phyloP scores from a whole-genome alignment of 2,113 vertebrate genomes.

The Eurystomus gularis region DNA sequence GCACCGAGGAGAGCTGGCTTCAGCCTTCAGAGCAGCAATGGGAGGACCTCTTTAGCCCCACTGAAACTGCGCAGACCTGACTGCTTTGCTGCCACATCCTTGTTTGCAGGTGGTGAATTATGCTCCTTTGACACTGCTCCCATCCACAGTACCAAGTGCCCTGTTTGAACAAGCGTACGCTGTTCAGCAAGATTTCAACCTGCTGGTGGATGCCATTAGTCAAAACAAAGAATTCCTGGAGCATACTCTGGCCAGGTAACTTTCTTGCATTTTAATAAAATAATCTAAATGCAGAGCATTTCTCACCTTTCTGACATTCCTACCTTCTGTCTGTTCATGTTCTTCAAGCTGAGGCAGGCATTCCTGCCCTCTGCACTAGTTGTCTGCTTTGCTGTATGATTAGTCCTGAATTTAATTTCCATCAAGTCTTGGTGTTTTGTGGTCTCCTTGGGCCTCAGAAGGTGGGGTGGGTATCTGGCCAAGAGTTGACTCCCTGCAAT shows the following conservation, averaged over 20 bases:
- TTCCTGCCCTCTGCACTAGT: not conserved
- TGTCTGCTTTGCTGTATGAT: not conserved
- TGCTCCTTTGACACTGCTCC: conserved; percentile 90
- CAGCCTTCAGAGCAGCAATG: not conserved
- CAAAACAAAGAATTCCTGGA: conserved; percentile 84
- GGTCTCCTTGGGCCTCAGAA: not conserved
- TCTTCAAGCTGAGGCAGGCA: not conserved
- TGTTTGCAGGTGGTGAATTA: conserved; percentile 84
- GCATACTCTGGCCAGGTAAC: conserved; percentile 83
- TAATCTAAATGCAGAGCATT: not conserved
- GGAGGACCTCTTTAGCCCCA: not conserved
- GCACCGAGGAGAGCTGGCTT: not conserved
- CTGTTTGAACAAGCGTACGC: conserved; percentile 85
- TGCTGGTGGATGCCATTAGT: conserved; percentile 88
- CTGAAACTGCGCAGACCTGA: not conserved
- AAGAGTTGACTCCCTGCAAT: not conserved
- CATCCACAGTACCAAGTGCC: conserved; percentile 79
- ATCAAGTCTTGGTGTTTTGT: not conserved
- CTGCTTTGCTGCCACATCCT: not conserved
- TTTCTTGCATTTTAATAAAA: not conserved
- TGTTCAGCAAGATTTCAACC: conserved; percentile 89
- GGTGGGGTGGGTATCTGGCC: not conserved
- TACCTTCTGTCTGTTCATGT: rapidly evolving
- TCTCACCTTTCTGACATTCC: not conserved
- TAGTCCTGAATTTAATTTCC: not conserved